Percentiles rank a stretch among this genome's conserved stretches.
Evolutionary conservation across 2,113 vertebrate species (phyloP).

Genomic region (Cercopithecus mona): DNA sequence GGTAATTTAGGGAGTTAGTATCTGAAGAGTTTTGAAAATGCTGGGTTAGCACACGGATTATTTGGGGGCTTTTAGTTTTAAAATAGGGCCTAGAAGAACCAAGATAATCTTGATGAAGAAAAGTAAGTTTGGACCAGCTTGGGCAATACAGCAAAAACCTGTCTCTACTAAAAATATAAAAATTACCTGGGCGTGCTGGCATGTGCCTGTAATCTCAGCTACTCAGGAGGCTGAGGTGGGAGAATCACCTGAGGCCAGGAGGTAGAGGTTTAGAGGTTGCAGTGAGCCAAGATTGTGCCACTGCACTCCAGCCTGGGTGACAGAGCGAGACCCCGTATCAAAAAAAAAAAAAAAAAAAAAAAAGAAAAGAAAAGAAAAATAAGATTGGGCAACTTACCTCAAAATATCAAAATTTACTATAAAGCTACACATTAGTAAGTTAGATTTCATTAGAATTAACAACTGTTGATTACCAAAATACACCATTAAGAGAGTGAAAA

Average conservation of each 20-base stretch:
- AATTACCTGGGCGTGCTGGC: too few species aligned
- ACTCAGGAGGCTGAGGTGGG: too few species aligned
- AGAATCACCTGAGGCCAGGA: too few species aligned
- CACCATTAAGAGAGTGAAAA: not conserved
- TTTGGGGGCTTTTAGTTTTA: slow-evolving; percentile 38
- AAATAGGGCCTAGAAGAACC: not conserved
- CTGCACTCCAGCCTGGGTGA: too few species aligned
- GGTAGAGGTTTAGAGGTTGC: too few species aligned
- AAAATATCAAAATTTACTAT: not conserved
- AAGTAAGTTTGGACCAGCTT: not conserved
- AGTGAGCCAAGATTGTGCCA: too few species aligned
- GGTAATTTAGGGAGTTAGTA: not conserved
- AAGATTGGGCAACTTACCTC: not conserved
- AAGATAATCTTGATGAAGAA: not conserved
- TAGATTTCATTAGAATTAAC: slow-evolving; percentile 5
- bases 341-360: too few species aligned
- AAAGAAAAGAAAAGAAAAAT: not conserved
- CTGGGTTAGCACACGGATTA: not conserved
- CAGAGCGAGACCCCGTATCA: too few species aligned
- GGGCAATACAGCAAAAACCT: too few species aligned
- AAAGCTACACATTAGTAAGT: not conserved
- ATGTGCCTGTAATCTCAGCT: too few species aligned
- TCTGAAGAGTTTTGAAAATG: slow-evolving; percentile 3
- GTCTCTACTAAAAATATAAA: too few species aligned
- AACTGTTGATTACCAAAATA: not conserved